Conservation (phyloP, 2,113 vertebrate species). For the Microcebus ravelobensis region DNA sequence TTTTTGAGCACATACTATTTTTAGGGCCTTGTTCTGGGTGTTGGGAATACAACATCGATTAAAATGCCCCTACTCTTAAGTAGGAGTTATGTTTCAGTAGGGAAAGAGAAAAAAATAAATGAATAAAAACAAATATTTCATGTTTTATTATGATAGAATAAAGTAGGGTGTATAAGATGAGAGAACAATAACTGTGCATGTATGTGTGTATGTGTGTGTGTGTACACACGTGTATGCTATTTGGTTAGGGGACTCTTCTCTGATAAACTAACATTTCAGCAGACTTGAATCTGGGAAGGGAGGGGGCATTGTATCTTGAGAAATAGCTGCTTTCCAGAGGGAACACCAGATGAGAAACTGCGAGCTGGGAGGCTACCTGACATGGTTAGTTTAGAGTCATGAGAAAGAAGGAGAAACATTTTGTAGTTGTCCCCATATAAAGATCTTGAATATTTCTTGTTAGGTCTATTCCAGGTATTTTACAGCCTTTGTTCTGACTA, state of each 20-base stretch:
- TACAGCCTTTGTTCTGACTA: neutral
- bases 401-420: neutral
- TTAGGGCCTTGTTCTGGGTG: neutral
- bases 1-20: neutral
- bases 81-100: neutral
- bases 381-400: neutral
- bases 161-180: neutral
- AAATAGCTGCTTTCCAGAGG: neutral
- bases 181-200: neutral
- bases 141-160: neutral
- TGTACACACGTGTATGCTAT: neutral
- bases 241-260: neutral
- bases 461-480: neutral
- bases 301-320: neutral
- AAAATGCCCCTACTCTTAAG: neutral
- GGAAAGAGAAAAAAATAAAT: neutral
- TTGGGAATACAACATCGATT: neutral
- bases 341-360: neutral
- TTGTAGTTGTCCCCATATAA: neutral
- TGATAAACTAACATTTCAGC: neutral
- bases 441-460: conserved; percentile 20
- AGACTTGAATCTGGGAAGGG: neutral
- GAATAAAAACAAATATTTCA: neutral
- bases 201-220: fast-evolving
- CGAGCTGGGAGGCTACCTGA: neutral